Evolutionary conservation across 2,888 invertebrate genomes (phyloP).

Genomic region (Drosophila monieri): DNA sequence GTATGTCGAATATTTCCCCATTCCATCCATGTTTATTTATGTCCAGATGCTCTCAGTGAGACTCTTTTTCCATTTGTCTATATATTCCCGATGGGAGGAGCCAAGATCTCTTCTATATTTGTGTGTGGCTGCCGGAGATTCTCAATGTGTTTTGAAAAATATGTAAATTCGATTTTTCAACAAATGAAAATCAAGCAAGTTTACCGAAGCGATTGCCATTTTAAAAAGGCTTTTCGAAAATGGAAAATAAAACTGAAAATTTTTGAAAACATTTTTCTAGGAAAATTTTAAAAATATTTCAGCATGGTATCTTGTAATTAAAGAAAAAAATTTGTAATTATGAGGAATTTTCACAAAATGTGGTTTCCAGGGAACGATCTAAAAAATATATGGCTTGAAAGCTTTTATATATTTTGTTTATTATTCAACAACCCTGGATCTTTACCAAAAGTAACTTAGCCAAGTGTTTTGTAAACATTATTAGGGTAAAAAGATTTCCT

Average conservation of each 20-base stretch:
- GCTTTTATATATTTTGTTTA: background rate
- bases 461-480: constrained; percentile 35
- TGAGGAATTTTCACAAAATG: background rate
- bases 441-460: background rate
- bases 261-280: background rate
- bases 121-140: constrained; percentile 17
- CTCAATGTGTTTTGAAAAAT: constrained; percentile 45
- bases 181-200: constrained; percentile 67
- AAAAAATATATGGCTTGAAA: background rate
- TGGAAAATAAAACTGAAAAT: background rate
- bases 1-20: constrained; percentile 3
- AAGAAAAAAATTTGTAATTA: background rate
- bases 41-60: constrained; percentile 19
- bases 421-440: background rate
- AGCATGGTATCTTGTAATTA: too few relatives aligned
- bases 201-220: constrained; percentile 1
- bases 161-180: constrained; percentile 50
- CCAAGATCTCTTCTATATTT: constrained; percentile 7
- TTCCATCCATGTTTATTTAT: constrained; percentile 40
- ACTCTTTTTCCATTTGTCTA: constrained; percentile 52
- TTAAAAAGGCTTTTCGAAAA: constrained; percentile 1
- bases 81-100: constrained; percentile 56
- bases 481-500: constrained; percentile 16
- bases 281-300: background rate
- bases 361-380: background rate